Percentiles rank a stretch among this genome's conserved stretches.
phyloP scores from a whole-genome alignment of 2,888 invertebrate species.

The Argyresthia albistria region DNA sequence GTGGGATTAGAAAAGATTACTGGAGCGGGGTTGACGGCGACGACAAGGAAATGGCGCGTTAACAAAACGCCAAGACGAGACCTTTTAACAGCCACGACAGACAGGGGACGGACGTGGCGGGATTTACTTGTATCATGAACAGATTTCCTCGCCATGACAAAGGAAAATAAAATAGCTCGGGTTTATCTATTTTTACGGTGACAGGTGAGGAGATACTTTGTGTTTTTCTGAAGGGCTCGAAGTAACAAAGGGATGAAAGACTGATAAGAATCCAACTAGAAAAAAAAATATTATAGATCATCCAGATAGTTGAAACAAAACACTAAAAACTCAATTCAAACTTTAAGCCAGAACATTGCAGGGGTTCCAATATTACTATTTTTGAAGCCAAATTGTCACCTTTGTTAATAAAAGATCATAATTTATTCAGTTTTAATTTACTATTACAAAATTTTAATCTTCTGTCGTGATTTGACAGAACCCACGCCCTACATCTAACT shows the following conservation, averaged over 20 bases:
- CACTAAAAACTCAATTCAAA: too few species aligned
- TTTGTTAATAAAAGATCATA: too few species aligned
- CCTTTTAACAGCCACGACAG: constrained; percentile 58
- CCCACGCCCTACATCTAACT: constrained; percentile 8
- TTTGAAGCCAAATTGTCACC: too few species aligned
- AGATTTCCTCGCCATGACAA: constrained; percentile 61
- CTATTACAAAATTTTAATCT: not conserved
- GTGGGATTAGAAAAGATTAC: constrained; percentile 48
- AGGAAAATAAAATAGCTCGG: constrained; percentile 41
- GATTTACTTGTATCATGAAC: constrained; percentile 66
- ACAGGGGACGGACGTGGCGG: constrained; percentile 54
- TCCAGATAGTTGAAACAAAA: too few species aligned
- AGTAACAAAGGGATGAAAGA: not conserved
- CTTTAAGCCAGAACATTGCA: too few species aligned
- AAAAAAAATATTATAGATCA: too few species aligned
- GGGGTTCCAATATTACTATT: too few species aligned
- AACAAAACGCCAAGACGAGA: constrained; percentile 59
- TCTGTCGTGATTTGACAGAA: constrained; percentile 28
- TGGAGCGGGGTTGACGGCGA: constrained; percentile 46
- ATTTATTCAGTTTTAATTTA: too few species aligned
- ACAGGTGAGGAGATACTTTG: constrained; percentile 13
- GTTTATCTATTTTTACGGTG: constrained; percentile 29
- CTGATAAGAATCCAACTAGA: not conserved
- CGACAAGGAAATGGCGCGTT: constrained; percentile 61
- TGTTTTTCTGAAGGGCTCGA: not conserved